phyloP scores from a whole-genome alignment of 1,140 invertebrate genomes.

The Macrosteles quadrilineatus region DNA sequence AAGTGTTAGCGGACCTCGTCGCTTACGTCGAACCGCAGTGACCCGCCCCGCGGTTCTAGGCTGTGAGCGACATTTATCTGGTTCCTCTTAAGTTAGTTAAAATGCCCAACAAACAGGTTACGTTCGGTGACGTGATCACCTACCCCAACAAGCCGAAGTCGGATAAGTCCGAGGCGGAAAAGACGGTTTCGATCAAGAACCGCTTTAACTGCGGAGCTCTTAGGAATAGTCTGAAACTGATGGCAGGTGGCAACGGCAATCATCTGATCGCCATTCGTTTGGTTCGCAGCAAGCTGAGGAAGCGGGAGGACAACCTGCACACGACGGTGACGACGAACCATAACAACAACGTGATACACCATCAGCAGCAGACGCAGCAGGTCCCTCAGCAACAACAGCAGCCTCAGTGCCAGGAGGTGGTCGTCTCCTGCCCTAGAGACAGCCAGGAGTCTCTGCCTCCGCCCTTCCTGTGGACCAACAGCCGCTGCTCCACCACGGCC shows the following conservation, averaged over 20 bases:
- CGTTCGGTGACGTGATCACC: conserved; percentile 43
- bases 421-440: conserved; percentile 30
- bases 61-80: conserved; percentile 21
- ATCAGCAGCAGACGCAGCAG: conserved; percentile 41
- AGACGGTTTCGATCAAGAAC: conserved; percentile 38
- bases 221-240: conserved; percentile 53
- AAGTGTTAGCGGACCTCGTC: conserved; percentile 27
- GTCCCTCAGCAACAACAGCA: conserved; percentile 40
- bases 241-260: conserved; percentile 73
- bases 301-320: conserved; percentile 68
- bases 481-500: conserved; percentile 57
- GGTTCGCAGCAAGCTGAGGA: conserved; percentile 83
- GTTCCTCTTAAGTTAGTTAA: conserved; percentile 26
- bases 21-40: background rate
- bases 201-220: conserved; percentile 44
- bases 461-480: conserved; percentile 75
- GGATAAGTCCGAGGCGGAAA: conserved; percentile 38
- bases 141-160: conserved; percentile 36
- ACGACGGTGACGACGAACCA: conserved; percentile 36
- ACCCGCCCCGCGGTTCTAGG: conserved; percentile 7
- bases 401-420: conserved; percentile 37
- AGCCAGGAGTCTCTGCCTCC: conserved; percentile 47
- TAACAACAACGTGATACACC: conserved; percentile 38
- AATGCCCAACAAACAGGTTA: conserved; percentile 42
- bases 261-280: conserved; percentile 82